Evolutionary conservation across 2,888 invertebrate genomes (phyloP).

Genomic region (Neoaliturus tenellus): DNA sequence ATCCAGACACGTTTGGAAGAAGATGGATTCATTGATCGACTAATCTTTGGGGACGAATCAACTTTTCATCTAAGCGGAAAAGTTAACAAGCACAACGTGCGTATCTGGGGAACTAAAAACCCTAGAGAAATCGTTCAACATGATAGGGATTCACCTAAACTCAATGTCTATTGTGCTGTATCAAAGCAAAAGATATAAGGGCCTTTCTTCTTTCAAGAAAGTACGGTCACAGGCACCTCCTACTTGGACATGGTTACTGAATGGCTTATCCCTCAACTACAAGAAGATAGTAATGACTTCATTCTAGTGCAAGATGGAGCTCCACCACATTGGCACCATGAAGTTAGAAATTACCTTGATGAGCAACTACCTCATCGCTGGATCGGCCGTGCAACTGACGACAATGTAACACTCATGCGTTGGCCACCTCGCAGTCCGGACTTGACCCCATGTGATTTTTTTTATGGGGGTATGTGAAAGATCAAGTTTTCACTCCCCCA

Average conservation of each 20-base stretch:
- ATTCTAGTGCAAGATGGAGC: conserved; percentile 15
- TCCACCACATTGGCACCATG: too few relatives aligned
- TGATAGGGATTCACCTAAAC: conserved; percentile 48
- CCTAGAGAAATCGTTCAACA: conserved; percentile 43
- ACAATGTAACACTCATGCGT: conserved; percentile 47
- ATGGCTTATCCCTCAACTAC: too few relatives aligned
- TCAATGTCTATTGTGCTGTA: conserved; percentile 55
- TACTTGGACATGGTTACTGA: too few relatives aligned
- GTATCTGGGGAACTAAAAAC: conserved; percentile 43
- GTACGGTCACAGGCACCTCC: too few relatives aligned
- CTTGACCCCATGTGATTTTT: conserved; percentile 5
- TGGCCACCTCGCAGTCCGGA: too few relatives aligned
- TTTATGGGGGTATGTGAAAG: conserved; percentile 25
- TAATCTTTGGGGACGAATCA: too few relatives aligned
- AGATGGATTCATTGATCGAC: too few relatives aligned
- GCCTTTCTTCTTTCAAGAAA: conserved; percentile 55
- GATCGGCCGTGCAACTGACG: conserved; percentile 48
- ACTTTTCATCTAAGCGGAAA: too few relatives aligned
- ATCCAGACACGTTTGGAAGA: too few relatives aligned
- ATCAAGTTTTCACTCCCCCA: conserved; percentile 34
- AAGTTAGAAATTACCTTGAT: too few relatives aligned
- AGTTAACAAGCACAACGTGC: too few relatives aligned
- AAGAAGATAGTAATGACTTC: conserved; percentile 53
- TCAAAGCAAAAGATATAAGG: conserved; percentile 48
- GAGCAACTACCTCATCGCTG: conserved; percentile 43